These are phyloP conservation scores for Atrina japonica DNA, from an alignment of 2,888 invertebrate genomes.

Conservation along the genomic window DNA sequence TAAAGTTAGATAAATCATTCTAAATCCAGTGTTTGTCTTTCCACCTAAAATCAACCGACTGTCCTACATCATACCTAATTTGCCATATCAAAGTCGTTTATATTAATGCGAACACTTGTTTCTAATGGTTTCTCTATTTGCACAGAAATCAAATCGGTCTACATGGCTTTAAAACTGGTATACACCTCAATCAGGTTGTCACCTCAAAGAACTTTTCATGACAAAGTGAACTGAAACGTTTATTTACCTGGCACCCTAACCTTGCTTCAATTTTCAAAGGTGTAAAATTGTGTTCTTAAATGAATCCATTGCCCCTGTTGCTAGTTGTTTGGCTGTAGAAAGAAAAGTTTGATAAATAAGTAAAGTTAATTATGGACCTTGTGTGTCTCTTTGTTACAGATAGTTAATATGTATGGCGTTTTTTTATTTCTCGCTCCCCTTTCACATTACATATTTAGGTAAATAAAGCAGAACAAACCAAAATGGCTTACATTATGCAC, in stretches of 20 bases:
- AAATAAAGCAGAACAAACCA: no score
- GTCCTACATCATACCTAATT: slow-evolving; percentile 31
- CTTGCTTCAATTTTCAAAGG: not conserved
- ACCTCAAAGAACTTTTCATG: slow-evolving; percentile 26
- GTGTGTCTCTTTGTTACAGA: no score
- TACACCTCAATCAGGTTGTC: slow-evolving; percentile 31
- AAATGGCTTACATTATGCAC: no score
- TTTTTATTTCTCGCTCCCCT: no score
- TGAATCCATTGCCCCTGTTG: no score
- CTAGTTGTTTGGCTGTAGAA: no score
- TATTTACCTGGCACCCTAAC: slow-evolving; percentile 3
- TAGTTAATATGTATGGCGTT: no score
- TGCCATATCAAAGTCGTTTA: slow-evolving; percentile 30
- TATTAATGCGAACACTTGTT: slow-evolving; percentile 36
- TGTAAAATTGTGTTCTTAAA: no score
- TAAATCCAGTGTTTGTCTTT: slow-evolving; percentile 33
- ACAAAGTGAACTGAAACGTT: slow-evolving; percentile 9
- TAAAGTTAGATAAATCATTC: slow-evolving; percentile 29
- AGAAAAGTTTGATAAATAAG: no score
- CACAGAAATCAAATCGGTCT: slow-evolving; percentile 31
- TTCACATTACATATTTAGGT: no score
- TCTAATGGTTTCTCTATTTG: slow-evolving; percentile 30
- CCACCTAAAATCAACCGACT: slow-evolving; percentile 27
- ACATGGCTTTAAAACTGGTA: slow-evolving; percentile 19
- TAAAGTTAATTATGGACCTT: no score